These are phyloP conservation scores for Hyperopisus bebe DNA, from an alignment of 2,113 vertebrate species.

Conservation along the genomic window DNA sequence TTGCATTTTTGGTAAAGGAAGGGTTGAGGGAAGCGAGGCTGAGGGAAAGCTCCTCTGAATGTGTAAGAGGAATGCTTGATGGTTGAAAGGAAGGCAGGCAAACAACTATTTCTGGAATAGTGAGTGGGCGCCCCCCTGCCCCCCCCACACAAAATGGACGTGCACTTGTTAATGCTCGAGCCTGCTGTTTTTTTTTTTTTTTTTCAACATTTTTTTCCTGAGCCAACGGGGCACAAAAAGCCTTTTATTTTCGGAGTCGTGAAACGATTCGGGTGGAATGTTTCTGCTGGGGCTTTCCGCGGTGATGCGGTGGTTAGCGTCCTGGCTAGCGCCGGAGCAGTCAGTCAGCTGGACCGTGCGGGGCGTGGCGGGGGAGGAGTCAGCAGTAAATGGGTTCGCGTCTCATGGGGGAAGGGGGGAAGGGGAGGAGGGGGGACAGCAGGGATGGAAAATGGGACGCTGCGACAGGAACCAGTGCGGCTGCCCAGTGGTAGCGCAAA, in stretches of 20 bases:
- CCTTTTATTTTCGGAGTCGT: not conserved
- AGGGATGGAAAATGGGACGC: slow-evolving; percentile 48
- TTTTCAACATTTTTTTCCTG: not conserved
- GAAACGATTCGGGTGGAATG: not conserved
- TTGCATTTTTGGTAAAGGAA: not conserved
- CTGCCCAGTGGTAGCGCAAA: slow-evolving; percentile 23
- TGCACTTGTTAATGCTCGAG: not conserved
- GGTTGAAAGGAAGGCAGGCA: slow-evolving; percentile 3
- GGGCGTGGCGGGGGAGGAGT: not conserved
- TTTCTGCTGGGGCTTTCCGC: not conserved
- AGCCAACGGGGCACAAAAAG: not conserved
- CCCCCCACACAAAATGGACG: not conserved
- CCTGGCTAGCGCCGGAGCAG: not conserved
- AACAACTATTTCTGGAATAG: slow-evolving; percentile 4
- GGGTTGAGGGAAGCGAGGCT: not conserved
- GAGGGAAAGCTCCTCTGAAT: not conserved
- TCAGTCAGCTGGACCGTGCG: not conserved
- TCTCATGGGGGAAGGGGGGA: slow-evolving; percentile 35
- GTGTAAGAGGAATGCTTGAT: not conserved
- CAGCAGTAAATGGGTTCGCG: not conserved
- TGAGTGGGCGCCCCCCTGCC: not conserved
- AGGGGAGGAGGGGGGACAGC: slow-evolving; percentile 50
- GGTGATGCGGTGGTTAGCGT: not conserved
- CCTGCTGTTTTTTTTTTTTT: not conserved
- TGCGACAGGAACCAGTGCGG: slow-evolving; percentile 45